These are phyloP conservation scores for Mylabris phalerata DNA, from an alignment of 1,140 invertebrate species.

Conservation along the genomic window DNA sequence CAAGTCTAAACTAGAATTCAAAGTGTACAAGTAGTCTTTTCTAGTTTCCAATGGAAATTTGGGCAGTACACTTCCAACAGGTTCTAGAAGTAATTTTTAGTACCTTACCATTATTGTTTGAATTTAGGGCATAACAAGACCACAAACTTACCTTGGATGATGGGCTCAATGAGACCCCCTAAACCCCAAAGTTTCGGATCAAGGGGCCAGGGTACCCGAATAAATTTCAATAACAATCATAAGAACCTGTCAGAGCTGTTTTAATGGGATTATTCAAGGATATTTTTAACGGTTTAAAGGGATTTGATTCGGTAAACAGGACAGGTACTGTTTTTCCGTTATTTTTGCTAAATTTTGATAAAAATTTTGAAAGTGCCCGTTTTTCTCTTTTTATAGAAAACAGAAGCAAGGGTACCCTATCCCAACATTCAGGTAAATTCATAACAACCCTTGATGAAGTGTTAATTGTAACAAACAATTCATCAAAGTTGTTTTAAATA, in stretches of 20 bases:
- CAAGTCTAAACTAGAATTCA: conserved; percentile 40
- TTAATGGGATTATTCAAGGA: too few species aligned
- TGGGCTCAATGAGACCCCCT: too few species aligned
- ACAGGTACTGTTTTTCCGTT: conserved; percentile 21
- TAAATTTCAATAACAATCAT: conserved; percentile 3
- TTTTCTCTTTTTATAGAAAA: background rate
- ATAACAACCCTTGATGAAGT: conserved; percentile 20
- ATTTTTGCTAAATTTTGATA: conserved; percentile 17
- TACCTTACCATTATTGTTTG: conserved; percentile 4
- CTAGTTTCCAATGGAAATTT: conserved; percentile 51
- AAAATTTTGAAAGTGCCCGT: conserved; percentile 40
- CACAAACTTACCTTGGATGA: conserved; percentile 24
- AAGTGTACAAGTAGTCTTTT: conserved; percentile 34
- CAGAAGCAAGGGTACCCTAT: conserved; percentile 84
- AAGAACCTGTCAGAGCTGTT: conserved; percentile 10
- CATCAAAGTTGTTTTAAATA: conserved; percentile 13
- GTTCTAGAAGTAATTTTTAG: conserved; percentile 37
- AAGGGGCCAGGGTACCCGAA: conserved; percentile 34
- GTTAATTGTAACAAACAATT: conserved; percentile 12
- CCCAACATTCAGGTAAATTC: conserved; percentile 92
- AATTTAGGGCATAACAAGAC: background rate
- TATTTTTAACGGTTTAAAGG: background rate
- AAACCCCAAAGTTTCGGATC: conserved; percentile 10
- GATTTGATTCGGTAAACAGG: conserved; percentile 13
- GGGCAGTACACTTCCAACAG: conserved; percentile 47